phyloP scores from a whole-genome alignment of 2,888 invertebrate genomes.

The Panzeria rudis region DNA sequence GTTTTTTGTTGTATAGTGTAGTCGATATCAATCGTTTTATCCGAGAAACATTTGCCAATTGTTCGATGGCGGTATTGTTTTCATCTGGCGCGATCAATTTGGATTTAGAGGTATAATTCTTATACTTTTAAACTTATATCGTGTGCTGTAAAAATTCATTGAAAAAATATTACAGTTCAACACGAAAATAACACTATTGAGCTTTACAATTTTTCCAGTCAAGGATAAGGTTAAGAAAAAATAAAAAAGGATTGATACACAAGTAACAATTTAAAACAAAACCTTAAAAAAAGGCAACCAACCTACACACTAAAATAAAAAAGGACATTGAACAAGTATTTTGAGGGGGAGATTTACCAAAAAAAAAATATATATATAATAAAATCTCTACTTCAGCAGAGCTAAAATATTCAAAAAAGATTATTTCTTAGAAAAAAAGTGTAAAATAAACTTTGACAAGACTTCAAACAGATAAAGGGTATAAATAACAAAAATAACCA shows the following conservation, averaged over 20 bases:
- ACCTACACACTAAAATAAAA: neutral
- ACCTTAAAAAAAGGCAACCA: neutral
- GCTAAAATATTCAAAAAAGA: no score
- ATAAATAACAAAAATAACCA: neutral
- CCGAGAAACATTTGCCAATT: no score
- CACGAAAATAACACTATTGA: constrained; percentile 21
- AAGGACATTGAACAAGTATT: constrained; percentile 1
- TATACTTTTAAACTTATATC: neutral
- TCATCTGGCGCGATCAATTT: no score
- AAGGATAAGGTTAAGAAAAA: constrained; percentile 48
- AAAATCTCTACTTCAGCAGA: constrained; percentile 7
- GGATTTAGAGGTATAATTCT: neutral
- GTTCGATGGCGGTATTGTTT: no score
- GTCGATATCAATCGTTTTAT: no score
- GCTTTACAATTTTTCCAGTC: constrained; percentile 9
- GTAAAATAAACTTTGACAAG: constrained; percentile 23
- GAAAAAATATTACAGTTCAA: neutral
- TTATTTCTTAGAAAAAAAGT: neutral
- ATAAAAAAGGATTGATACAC: constrained; percentile 2
- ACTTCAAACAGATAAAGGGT: neutral
- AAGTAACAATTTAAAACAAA: neutral
- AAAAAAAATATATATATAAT: no score
- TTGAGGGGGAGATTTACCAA: neutral
- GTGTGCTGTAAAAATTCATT: neutral
- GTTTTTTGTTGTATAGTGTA: no score